These are phyloP conservation scores for Allygus modestus DNA, from an alignment of 2,888 invertebrate species.

Conservation along the genomic window DNA sequence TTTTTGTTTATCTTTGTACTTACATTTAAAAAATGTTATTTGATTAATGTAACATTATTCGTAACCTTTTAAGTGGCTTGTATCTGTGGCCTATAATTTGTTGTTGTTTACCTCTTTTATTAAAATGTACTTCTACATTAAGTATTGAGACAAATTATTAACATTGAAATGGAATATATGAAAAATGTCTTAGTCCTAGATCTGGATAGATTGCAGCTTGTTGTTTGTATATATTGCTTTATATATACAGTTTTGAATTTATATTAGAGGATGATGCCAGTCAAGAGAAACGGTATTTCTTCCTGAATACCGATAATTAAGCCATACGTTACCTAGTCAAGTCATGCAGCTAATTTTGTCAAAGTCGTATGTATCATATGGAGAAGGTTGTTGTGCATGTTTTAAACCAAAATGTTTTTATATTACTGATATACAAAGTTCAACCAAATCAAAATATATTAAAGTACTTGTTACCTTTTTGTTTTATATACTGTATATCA, in stretches of 20 bases:
- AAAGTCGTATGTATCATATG: neutral
- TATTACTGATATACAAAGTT: conserved; percentile 16
- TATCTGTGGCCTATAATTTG: too few species aligned
- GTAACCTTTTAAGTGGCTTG: too few species aligned
- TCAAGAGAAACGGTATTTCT: too few species aligned
- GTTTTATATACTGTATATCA: conserved; percentile 4
- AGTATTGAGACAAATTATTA: too few species aligned
- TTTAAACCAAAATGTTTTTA: neutral
- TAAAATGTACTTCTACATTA: too few species aligned
- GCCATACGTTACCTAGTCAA: conserved; percentile 11
- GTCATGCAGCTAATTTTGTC: neutral
- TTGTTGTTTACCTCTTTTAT: too few species aligned
- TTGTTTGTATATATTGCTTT: conserved; percentile 1
- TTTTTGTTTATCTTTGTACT: too few species aligned
- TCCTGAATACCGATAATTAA: neutral
- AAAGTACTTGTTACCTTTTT: conserved; percentile 15
- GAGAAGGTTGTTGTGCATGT: neutral
- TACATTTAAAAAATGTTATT: too few species aligned
- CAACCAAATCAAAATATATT: conserved; percentile 23
- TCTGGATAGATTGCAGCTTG: neutral
- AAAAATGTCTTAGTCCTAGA: neutral
- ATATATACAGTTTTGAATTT: neutral
- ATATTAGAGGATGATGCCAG: neutral
- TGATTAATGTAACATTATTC: too few species aligned
- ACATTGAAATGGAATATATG: too few species aligned